Evolutionary conservation across 2,113 vertebrate species (phyloP).

Genomic region (Rhynchomys soricoides): DNA sequence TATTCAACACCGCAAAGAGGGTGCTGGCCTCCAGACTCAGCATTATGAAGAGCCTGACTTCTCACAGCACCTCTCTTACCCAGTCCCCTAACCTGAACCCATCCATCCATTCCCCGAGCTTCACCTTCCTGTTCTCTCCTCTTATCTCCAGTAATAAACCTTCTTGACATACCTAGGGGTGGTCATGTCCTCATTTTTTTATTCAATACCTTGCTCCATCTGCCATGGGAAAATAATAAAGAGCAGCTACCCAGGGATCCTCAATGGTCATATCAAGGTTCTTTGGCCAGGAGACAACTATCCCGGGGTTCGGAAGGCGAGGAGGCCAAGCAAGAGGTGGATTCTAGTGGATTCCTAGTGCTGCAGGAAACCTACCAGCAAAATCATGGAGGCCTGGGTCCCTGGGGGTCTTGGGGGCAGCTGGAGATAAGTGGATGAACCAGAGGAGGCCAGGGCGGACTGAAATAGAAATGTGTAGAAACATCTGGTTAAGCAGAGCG

Average conservation of each 20-base stretch:
- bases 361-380: slow-evolving; percentile 71
- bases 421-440: slow-evolving; percentile 79
- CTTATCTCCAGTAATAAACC: not conserved
- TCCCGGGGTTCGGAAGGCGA: not conserved
- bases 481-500: not conserved
- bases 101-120: not conserved
- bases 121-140: too few species aligned
- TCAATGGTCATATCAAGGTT: too few species aligned
- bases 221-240: not conserved
- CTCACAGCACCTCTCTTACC: not conserved
- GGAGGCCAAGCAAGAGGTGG: not conserved
- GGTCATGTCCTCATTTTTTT: not conserved
- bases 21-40: not conserved
- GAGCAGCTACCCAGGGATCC: not conserved
- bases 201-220: not conserved
- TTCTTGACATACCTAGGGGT: not conserved
- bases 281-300: not conserved
- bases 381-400: slow-evolving; percentile 78
- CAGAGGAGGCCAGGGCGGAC: slow-evolving; percentile 58
- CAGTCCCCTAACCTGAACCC: not conserved
- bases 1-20: not conserved
- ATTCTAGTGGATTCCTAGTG: not conserved
- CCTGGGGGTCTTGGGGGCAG: slow-evolving; percentile 78
- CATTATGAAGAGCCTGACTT: not conserved
- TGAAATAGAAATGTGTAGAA: slow-evolving; percentile 40